Evolutionary conservation across 2,797 vertebrate species (phyloP).

Genomic region (Rhabdophis nuchalis): DNA sequence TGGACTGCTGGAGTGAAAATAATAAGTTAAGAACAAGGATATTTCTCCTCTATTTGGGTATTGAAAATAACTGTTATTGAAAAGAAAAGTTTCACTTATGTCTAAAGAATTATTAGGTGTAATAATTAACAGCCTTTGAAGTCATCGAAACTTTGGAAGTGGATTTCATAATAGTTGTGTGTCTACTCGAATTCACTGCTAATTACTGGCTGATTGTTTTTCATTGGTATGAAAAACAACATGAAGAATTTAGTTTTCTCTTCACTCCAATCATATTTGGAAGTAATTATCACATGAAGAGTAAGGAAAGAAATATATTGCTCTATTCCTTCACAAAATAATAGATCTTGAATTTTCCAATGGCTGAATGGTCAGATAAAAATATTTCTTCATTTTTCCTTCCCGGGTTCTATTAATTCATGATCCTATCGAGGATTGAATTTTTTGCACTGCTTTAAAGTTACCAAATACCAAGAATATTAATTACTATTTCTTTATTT

Average conservation of each 20-base stretch:
- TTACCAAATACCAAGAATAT: not conserved
- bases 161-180: not conserved
- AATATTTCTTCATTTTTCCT: not conserved
- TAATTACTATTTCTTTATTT: rapidly evolving
- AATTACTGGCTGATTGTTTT: not conserved
- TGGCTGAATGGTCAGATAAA: not conserved
- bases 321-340: not conserved
- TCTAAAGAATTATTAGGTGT: not conserved
- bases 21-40: not conserved
- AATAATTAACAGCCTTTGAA: not conserved
- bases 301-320: not conserved
- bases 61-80: not conserved
- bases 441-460: not conserved
- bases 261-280: not conserved
- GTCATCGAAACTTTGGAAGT: not conserved
- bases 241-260: not conserved
- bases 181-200: not conserved
- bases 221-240: no score
- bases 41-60: not conserved
- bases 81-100: not conserved
- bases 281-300: not conserved
- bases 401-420: not conserved
- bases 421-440: not conserved
- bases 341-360: not conserved
- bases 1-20: no score